These are phyloP conservation scores for Lophotriccus pileatus DNA, from an alignment of 2,797 vertebrate genomes.

Conservation along the genomic window DNA sequence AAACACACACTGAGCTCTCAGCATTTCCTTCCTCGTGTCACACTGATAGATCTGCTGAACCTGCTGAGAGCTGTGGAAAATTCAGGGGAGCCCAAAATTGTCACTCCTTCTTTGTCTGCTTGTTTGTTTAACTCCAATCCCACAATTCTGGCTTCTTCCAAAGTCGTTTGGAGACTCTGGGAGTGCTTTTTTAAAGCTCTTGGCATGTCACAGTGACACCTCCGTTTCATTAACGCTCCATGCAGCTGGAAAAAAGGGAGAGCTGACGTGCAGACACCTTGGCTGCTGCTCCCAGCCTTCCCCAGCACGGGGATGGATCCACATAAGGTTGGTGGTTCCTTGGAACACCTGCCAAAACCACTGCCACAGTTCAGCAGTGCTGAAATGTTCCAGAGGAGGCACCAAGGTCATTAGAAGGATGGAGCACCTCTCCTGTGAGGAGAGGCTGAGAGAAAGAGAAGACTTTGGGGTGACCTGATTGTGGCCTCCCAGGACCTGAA, in stretches of 20 bases:
- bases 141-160: background rate
- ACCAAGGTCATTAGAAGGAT: background rate
- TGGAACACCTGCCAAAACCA: background rate
- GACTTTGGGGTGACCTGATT: background rate
- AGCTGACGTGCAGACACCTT: background rate
- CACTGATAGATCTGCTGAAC: background rate
- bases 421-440: background rate
- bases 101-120: background rate
- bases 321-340: accelerated
- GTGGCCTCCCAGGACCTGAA: background rate
- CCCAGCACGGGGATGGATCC: background rate
- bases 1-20: background rate
- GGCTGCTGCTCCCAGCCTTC: background rate
- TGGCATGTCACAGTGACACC: background rate
- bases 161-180: background rate
- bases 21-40: background rate
- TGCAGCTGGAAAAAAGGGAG: background rate
- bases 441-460: background rate
- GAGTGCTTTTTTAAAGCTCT: background rate
- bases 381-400: background rate
- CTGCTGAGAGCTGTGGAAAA: accelerated
- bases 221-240: background rate
- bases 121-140: background rate
- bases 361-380: background rate
- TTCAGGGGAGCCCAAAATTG: background rate